Conservation (phyloP, 2,113 vertebrate species). For the Oryzias woworae region DNA sequence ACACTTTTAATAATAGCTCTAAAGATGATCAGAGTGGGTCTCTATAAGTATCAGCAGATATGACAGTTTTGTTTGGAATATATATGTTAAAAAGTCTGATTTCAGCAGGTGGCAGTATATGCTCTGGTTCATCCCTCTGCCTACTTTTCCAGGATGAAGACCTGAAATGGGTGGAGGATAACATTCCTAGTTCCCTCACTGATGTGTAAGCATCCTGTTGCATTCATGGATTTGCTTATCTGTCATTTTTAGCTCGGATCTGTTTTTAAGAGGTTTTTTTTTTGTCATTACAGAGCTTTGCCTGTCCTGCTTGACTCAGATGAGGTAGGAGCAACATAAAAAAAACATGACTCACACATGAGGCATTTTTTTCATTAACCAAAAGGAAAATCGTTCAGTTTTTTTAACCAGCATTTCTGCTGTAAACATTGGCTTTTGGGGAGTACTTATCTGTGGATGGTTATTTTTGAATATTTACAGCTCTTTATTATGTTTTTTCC, state of each 20-base stretch:
- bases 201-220: slow-evolving; percentile 75
- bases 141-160: slow-evolving; percentile 76
- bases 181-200: slow-evolving; percentile 80
- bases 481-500: too few species aligned
- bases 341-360: background rate
- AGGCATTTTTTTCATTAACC: background rate
- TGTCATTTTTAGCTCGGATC: background rate
- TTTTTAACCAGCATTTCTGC: too few species aligned
- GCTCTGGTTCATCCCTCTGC: slow-evolving; percentile 13
- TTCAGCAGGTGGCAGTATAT: slow-evolving; percentile 65
- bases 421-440: too few species aligned
- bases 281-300: slow-evolving; percentile 71
- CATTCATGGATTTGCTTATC: background rate
- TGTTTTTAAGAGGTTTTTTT: slow-evolving; percentile 19
- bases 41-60: too few species aligned
- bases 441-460: too few species aligned
- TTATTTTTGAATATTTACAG: too few species aligned
- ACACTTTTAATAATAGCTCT: too few species aligned
- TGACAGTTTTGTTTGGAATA: background rate
- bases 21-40: too few species aligned
- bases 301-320: slow-evolving; percentile 83
- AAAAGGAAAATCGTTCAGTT: background rate
- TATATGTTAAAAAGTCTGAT: background rate
- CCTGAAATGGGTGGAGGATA: slow-evolving; percentile 85
- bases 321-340: slow-evolving; percentile 70